Evolutionary conservation across 2,113 vertebrate genomes (phyloP).

Genomic region (Semicossyphus pulcher): DNA sequence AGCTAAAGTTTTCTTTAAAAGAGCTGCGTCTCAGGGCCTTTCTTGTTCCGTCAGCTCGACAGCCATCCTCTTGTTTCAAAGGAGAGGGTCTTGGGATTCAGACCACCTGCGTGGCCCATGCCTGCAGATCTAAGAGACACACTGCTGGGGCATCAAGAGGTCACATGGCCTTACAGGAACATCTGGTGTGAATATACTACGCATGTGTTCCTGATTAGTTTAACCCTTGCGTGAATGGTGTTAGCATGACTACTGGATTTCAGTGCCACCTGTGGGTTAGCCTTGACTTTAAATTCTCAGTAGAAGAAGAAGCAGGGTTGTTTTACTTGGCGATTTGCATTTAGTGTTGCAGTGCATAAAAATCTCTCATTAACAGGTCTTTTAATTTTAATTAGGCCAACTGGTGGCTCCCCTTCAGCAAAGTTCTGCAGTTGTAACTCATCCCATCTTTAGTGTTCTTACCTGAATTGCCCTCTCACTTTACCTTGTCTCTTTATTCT

Average conservation of each 20-base stretch:
- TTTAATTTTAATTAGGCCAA: slow-evolving; percentile 9
- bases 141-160: slow-evolving; percentile 39
- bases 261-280: slow-evolving; percentile 1
- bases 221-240: slow-evolving; percentile 32
- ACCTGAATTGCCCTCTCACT: slow-evolving; percentile 25
- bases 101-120: slow-evolving; percentile 36
- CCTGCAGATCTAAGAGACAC: slow-evolving; percentile 24
- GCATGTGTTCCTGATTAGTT: slow-evolving; percentile 52
- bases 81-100: slow-evolving; percentile 14
- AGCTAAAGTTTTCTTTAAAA: slow-evolving; percentile 41
- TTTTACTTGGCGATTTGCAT: background rate
- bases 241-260: slow-evolving; percentile 14
- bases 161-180: slow-evolving; percentile 42
- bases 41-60: slow-evolving; percentile 9
- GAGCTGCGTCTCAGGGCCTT: slow-evolving; percentile 24
- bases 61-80: slow-evolving; percentile 9
- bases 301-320: background rate
- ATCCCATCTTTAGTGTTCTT: slow-evolving; percentile 4
- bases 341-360: background rate
- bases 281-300: background rate
- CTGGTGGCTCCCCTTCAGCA: slow-evolving; percentile 17
- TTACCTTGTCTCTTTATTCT: slow-evolving; percentile 21
- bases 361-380: slow-evolving; percentile 15
- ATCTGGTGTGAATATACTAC: slow-evolving; percentile 58
- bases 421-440: background rate